Percentiles rank a stretch among this genome's conserved stretches.
phyloP scores from a whole-genome alignment of 2,797 vertebrate species.

The Cyprinella venusta region DNA sequence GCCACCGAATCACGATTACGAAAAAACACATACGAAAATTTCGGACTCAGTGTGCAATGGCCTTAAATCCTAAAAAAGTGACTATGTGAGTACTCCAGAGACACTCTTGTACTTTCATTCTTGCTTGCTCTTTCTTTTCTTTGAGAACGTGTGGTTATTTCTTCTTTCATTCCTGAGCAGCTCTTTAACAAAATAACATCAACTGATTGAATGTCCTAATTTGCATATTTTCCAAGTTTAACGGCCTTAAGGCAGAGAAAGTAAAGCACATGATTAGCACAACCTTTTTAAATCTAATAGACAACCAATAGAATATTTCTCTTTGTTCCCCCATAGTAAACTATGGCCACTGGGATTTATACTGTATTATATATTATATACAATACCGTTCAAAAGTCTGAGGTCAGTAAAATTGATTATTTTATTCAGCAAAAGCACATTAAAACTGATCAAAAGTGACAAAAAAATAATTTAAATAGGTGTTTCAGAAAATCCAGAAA shows the following conservation, averaged over 20 bases:
- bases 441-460: background rate
- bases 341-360: background rate
- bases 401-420: background rate
- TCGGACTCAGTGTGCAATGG: no score
- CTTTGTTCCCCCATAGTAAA: background rate
- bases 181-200: slow-evolving; percentile 12
- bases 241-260: background rate
- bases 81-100: background rate
- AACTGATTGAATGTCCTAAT: slow-evolving; percentile 21
- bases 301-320: background rate
- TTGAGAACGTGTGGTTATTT: background rate
- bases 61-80: no score
- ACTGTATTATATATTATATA: background rate
- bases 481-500: background rate
- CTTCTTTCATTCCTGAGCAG: background rate
- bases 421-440: background rate
- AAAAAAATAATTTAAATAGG: background rate
- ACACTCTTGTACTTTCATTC: background rate
- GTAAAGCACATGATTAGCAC: background rate
- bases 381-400: background rate
- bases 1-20: no score
- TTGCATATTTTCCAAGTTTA: slow-evolving; percentile 17
- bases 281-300: slow-evolving; percentile 5
- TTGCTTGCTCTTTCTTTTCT: background rate
- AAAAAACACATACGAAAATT: no score